phyloP scores from a whole-genome alignment of 2,888 invertebrate genomes.

The Noctua comes region DNA sequence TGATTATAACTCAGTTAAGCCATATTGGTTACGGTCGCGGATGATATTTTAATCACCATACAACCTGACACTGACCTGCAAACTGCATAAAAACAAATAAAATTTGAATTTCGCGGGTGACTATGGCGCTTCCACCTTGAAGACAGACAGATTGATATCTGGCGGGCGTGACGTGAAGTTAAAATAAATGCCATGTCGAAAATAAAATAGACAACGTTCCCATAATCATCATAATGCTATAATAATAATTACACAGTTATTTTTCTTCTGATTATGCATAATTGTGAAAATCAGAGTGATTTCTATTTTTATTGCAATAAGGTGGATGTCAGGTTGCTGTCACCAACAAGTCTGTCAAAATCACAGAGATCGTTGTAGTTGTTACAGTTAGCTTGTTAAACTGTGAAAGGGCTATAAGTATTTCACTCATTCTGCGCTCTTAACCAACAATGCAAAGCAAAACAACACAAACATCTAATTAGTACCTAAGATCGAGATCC shows the following conservation, averaged over 20 bases:
- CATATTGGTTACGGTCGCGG: too few relatives aligned
- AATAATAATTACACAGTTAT: too few relatives aligned
- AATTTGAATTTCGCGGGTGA: too few relatives aligned
- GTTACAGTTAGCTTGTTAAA: neutral
- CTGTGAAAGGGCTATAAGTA: neutral
- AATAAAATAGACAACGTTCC: neutral
- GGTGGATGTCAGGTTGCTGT: neutral
- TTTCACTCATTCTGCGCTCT: neutral
- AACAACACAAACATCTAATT: slow-evolving; percentile 51
- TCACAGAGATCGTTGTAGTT: neutral
- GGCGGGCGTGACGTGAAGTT: neutral
- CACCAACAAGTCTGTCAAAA: neutral
- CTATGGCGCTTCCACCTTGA: too few relatives aligned
- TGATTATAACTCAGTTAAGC: too few relatives aligned
- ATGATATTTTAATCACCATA: too few relatives aligned
- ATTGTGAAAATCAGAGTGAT: neutral
- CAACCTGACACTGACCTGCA: too few relatives aligned
- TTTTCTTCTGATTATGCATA: too few relatives aligned
- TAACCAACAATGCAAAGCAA: slow-evolving; percentile 18
- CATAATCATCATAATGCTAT: too few relatives aligned
- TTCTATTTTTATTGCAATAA: neutral
- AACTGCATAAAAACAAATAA: too few relatives aligned
- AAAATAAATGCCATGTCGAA: neutral
- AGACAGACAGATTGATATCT: neutral
- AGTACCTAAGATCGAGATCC: slow-evolving; percentile 46